Evolutionary conservation across 2,113 vertebrate species (phyloP).

Genomic region (Spizaetus ornatus): DNA sequence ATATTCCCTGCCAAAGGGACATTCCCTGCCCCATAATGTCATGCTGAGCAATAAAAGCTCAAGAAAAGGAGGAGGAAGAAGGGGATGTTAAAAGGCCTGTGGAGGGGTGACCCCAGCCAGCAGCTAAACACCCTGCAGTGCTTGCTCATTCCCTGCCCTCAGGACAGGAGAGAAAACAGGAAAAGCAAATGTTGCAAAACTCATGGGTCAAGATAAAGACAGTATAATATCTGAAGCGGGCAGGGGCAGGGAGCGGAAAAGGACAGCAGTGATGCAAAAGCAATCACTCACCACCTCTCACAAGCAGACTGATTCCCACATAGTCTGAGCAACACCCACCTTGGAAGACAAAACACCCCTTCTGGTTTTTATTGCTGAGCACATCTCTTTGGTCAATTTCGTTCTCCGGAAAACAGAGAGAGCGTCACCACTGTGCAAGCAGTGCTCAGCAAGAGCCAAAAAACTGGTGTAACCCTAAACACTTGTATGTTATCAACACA

Average conservation of each 20-base stretch:
- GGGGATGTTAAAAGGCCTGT: background rate
- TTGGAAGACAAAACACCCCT: background rate
- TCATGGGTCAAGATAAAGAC: background rate
- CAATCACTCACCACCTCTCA: background rate
- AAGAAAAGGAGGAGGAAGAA: background rate
- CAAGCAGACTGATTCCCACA: background rate
- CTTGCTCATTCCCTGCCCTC: background rate
- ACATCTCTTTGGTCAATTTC: background rate
- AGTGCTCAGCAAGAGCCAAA: background rate
- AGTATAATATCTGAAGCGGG: background rate
- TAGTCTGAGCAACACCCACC: background rate
- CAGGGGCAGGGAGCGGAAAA: fast-evolving
- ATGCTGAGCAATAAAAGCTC: background rate
- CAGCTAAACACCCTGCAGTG: background rate
- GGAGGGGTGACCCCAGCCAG: background rate
- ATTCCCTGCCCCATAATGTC: background rate
- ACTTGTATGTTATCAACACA: background rate
- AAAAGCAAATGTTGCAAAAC: background rate
- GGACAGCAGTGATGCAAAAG: background rate
- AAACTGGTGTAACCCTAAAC: background rate
- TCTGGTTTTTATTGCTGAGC: background rate
- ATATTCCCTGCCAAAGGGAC: background rate
- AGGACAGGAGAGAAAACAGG: background rate
- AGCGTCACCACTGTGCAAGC: background rate
- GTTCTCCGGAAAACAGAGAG: background rate